phyloP scores from a whole-genome alignment of 1,140 invertebrate genomes.

The Hyphantria cunea region DNA sequence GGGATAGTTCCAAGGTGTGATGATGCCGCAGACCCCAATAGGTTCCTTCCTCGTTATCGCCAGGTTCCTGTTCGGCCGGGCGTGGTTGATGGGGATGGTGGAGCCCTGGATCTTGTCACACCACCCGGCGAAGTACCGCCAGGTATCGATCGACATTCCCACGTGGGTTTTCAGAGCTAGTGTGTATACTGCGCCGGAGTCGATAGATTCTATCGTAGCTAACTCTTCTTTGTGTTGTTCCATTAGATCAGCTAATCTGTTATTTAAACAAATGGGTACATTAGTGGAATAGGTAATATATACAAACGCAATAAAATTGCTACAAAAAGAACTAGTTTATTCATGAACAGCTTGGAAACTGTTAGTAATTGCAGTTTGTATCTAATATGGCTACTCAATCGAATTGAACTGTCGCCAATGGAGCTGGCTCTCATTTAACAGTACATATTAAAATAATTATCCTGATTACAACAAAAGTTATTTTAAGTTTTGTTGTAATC shows the following conservation, averaged over 20 bases:
- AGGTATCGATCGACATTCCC: slow-evolving; percentile 96
- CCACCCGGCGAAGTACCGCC: slow-evolving; percentile 96
- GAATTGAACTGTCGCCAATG: too few relatives aligned
- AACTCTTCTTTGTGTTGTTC: slow-evolving; percentile 96
- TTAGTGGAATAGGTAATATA: too few relatives aligned
- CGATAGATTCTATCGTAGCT: slow-evolving; percentile 95
- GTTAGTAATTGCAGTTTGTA: too few relatives aligned
- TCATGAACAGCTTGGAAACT: too few relatives aligned
- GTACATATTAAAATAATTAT: too few relatives aligned
- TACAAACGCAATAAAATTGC: too few relatives aligned
- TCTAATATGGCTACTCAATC: too few relatives aligned
- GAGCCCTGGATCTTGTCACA: slow-evolving; percentile 96
- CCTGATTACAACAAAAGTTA: too few relatives aligned
- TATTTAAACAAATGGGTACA: too few relatives aligned
- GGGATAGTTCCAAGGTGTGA: slow-evolving; percentile 99
- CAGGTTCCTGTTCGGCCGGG: slow-evolving; percentile 93
- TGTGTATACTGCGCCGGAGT: slow-evolving; percentile 97
- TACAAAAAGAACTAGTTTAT: too few relatives aligned
- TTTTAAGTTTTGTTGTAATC: too few relatives aligned
- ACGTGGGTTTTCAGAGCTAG: slow-evolving; percentile 96
- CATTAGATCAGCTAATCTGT: slow-evolving; percentile 95
- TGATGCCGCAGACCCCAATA: slow-evolving; percentile 95
- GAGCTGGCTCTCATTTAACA: too few relatives aligned
- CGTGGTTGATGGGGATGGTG: slow-evolving; percentile 94
- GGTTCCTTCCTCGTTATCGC: slow-evolving; percentile 95